Percentiles rank a stretch among this genome's conserved stretches.
Evolutionary conservation across 2,888 invertebrate genomes (phyloP).

Genomic region (Agelastica alni): DNA sequence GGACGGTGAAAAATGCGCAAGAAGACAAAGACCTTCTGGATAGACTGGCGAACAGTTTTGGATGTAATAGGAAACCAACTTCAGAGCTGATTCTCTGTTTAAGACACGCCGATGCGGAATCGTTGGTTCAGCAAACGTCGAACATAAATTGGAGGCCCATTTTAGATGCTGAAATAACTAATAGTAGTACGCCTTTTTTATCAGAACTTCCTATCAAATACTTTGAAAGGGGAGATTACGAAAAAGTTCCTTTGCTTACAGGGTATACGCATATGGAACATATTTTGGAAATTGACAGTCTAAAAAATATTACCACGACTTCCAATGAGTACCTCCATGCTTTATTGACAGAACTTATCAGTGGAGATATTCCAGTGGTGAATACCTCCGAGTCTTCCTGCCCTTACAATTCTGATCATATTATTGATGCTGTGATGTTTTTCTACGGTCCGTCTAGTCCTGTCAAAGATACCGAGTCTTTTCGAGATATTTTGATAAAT

Average conservation of each 20-base stretch:
- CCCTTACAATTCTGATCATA: conserved; percentile 66
- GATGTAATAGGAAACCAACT: conserved; percentile 71
- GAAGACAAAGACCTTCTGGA: conserved; percentile 67
- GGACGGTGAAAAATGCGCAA: conserved; percentile 66
- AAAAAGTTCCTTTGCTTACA: conserved; percentile 73
- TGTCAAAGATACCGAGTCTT: conserved; percentile 63
- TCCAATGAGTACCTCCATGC: conserved; percentile 55
- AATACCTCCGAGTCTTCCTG: conserved; percentile 59
- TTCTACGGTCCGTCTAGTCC: conserved; percentile 74
- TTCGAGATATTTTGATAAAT: conserved; percentile 70
- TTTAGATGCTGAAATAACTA: conserved; percentile 72
- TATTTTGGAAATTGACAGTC: conserved; percentile 64
- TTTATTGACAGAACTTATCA: conserved; percentile 67
- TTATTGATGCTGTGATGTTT: conserved; percentile 75
- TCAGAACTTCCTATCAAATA: conserved; percentile 68
- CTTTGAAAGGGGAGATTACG: conserved; percentile 65
- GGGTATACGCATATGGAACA: conserved; percentile 81
- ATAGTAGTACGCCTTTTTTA: conserved; percentile 68
- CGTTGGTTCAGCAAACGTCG: conserved; percentile 63
- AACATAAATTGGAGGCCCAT: conserved; percentile 73
- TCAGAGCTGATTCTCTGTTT: conserved; percentile 71
- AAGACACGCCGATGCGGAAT: conserved; percentile 63
- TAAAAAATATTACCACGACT: conserved; percentile 65
- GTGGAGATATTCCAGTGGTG: conserved; percentile 63
- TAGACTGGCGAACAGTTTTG: conserved; percentile 67